Evolutionary conservation across 2,888 invertebrate genomes (phyloP), one percentile per base, ranked within the genome.

Genomic region (Aspidiotus rigidus): DNA sequence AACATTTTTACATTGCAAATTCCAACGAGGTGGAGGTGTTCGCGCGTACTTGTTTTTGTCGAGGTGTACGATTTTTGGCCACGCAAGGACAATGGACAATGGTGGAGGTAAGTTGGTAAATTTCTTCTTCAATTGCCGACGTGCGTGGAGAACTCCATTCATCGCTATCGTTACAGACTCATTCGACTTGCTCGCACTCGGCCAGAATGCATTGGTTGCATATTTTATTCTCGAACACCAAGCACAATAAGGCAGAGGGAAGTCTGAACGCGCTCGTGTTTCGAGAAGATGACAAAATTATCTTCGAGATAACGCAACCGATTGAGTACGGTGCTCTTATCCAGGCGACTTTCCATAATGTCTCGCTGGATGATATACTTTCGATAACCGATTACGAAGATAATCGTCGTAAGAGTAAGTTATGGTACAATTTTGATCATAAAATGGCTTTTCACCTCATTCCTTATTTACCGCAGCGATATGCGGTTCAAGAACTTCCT

Each of bases 191-290:
- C 28, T 28, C 28, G 28, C 28, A 3, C 16, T 64, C 64, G 39
- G 40, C 56, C 3, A 56, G 57, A 57, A 56, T 64, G 17, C 64
- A 64, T 42, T 64, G 64, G 64, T 15, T 64, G n/a, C 64, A 56
- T 56, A 57, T 64, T 16, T 56, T 64, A n/a, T 64, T 57, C 17
- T 17, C 56, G 42, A 57, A 57, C 17, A 41, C 57, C 56, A 42
- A 64, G 17, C 1, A 57, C 16, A 55, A 64, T 10, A 10, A 41
- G 15, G 5, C 3, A 1, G 9, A 16, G 6, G 41, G 42, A 41
- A 56, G 41, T n/a, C 42, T 57, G 11, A 69, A 69, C 28, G 69
- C 69, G 13, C 16, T 69, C 5, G 69, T 69, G 10, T 69, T 69
- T 54, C 61, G 61, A 49, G 69, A 69, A 54, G 55, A 69, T 62